Evolutionary conservation across 2,797 vertebrate species (phyloP).

Genomic region (Megaceryle alcyon): DNA sequence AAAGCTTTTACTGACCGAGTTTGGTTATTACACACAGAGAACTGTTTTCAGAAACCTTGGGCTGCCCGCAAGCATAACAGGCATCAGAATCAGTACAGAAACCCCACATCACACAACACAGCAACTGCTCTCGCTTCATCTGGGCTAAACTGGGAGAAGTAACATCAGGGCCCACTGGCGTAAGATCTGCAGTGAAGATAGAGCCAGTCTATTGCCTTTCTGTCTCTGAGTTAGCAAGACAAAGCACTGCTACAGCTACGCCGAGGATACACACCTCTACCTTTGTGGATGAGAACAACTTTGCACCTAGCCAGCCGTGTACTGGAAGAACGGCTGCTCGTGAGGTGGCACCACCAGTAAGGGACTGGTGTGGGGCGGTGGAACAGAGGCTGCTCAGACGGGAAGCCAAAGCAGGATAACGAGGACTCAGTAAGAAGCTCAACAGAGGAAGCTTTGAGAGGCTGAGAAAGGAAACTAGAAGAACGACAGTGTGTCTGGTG

Average conservation of each 20-base stretch:
- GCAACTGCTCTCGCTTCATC: fast-evolving
- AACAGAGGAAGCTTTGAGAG: conserved; percentile 42
- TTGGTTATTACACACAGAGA: not conserved
- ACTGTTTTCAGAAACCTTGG: not conserved
- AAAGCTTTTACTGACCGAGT: not conserved
- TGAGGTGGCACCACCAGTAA: not conserved
- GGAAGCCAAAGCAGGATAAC: not conserved
- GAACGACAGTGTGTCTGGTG: not conserved
- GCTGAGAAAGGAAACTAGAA: not conserved
- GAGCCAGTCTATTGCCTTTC: fast-evolving
- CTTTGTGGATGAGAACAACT: too few relatives aligned
- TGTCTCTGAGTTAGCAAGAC: not conserved
- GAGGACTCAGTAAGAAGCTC: not conserved
- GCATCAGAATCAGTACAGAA: not conserved
- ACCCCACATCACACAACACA: fast-evolving
- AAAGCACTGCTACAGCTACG: not conserved
- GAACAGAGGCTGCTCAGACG: fast-evolving
- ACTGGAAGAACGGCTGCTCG: fast-evolving
- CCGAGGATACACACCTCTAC: fast-evolving
- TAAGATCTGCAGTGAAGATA: not conserved
- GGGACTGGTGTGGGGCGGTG: not conserved
- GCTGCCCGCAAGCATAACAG: not conserved
- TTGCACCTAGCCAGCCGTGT: fast-evolving
- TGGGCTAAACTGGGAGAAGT: fast-evolving
- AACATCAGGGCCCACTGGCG: not conserved